Evolutionary conservation across 2,888 invertebrate genomes (phyloP), one percentile per base, ranked within the genome.

Genomic region (Phasia obesa): DNA sequence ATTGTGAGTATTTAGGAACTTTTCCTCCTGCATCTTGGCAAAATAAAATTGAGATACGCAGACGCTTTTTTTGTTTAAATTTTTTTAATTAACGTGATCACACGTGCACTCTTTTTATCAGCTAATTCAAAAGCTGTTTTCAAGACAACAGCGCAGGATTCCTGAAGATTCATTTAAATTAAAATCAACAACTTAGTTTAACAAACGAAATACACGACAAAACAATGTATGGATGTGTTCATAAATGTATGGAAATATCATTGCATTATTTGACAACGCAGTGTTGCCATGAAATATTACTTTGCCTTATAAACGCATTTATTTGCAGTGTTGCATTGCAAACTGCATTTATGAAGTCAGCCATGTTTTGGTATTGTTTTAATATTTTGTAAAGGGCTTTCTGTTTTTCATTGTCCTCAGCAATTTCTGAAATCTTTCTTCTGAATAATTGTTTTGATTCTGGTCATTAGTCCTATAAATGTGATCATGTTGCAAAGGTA

Each of bases 371-470:
- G 9, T 35, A 65, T 15, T 51, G 19, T 35, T 47, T 15, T 25
- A 27, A 6, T 27, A 27, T 27, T 27, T 27, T 31, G 17, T 67
- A 53, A 21, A 35, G 15, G 2, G 23, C 6, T 51, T 35, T 51
- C 17, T 51, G 51, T 51, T 67, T 51, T 13, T 31, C 38, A 65
- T 65, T 35, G 51, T 31, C 13, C 35, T 15, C 2, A 65, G 38
- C 11, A 35, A 57, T 35, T 57, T 57, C 49, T 51, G 21, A 49
- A 67, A 51, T 67, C 42, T 67, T 9, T 67, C 6, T 21, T 51
- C 35, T 27, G 31, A 64, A 64, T 31, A 49, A 31, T 47, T 44
- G n/a, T 31, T 11, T n/a, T 49, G 7, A 17, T 64, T 4, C 11
- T n/a, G 64, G n/a, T 49, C 15, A 27, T 4, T 27, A 27, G 55